Evolutionary conservation across 2,113 vertebrate genomes (phyloP).

Genomic region (Triplophysa dalaica): DNA sequence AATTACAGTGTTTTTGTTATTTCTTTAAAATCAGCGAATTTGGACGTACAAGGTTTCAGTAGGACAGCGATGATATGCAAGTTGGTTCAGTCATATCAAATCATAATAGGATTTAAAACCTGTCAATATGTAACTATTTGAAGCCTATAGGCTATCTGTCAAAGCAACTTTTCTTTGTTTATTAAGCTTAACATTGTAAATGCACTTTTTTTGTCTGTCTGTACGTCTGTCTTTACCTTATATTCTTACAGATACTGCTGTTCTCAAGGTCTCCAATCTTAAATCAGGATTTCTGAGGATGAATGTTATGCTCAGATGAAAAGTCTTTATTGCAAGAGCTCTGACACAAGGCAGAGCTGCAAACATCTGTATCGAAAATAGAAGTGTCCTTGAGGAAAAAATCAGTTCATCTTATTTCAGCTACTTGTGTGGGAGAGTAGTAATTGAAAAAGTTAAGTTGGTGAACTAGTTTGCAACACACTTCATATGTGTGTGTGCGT

Average conservation of each 20-base stretch:
- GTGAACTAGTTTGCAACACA: slow-evolving; percentile 38
- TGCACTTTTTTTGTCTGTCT: background rate
- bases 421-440: slow-evolving; percentile 24
- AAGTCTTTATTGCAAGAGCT: slow-evolving; percentile 8
- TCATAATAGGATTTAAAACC: too few species aligned
- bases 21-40: too few species aligned
- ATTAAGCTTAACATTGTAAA: too few species aligned
- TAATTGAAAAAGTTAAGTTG: slow-evolving; percentile 38
- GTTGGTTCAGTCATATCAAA: too few species aligned
- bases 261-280: slow-evolving; percentile 7
- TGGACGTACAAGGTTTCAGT: too few species aligned
- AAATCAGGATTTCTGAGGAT: background rate
- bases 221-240: background rate
- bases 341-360: slow-evolving; percentile 3
- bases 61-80: too few species aligned
- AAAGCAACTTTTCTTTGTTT: too few species aligned
- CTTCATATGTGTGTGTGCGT: background rate
- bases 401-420: slow-evolving; percentile 33
- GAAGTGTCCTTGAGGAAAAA: slow-evolving; percentile 26
- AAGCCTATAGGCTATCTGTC: too few species aligned
- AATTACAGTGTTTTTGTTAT: too few species aligned
- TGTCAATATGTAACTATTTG: too few species aligned
- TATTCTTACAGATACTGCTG: background rate
- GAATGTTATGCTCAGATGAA: background rate
- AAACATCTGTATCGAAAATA: slow-evolving; percentile 38